phyloP scores from a whole-genome alignment of 2,888 invertebrate genomes.

The Philereme vetulata region DNA sequence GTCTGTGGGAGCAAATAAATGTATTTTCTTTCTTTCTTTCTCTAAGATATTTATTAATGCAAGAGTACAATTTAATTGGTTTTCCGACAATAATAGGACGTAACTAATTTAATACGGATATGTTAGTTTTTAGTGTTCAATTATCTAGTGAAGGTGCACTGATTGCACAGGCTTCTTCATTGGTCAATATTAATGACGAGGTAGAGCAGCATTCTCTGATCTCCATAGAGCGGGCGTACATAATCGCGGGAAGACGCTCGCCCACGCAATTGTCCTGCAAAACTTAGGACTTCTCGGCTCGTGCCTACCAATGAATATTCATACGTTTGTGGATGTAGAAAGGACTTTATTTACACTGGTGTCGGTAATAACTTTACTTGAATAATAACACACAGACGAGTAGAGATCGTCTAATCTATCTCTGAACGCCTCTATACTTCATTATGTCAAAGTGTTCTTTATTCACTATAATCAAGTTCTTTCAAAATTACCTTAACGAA shows the following conservation, averaged over 20 bases:
- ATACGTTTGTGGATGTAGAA: slow-evolving; percentile 22
- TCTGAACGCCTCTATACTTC: too few species aligned
- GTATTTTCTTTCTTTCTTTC: too few species aligned
- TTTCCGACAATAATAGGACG: background rate
- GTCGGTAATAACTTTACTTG: background rate
- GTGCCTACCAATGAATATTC: slow-evolving; percentile 32
- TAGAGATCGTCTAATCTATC: too few species aligned
- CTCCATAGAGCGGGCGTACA: slow-evolving; percentile 59
- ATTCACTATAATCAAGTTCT: too few species aligned
- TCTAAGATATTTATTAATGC: too few species aligned
- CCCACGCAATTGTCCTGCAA: slow-evolving; percentile 73
- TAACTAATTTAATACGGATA: background rate
- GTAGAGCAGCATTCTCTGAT: slow-evolving; percentile 31
- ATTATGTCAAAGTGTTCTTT: too few species aligned
- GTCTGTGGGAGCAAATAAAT: too few species aligned
- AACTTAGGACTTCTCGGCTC: slow-evolving; percentile 46
- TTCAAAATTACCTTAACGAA: too few species aligned
- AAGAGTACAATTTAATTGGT: background rate
- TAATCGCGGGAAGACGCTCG: slow-evolving; percentile 62
- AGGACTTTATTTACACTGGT: slow-evolving; percentile 9
- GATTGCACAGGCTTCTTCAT: too few species aligned
- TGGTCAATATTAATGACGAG: background rate
- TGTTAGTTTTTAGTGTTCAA: too few species aligned
- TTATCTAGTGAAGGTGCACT: too few species aligned
- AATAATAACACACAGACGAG: too few species aligned